Base-by-base conservation (phyloP, 2,113 vertebrate genomes). In the Callorhinus ursinus region DNA sequence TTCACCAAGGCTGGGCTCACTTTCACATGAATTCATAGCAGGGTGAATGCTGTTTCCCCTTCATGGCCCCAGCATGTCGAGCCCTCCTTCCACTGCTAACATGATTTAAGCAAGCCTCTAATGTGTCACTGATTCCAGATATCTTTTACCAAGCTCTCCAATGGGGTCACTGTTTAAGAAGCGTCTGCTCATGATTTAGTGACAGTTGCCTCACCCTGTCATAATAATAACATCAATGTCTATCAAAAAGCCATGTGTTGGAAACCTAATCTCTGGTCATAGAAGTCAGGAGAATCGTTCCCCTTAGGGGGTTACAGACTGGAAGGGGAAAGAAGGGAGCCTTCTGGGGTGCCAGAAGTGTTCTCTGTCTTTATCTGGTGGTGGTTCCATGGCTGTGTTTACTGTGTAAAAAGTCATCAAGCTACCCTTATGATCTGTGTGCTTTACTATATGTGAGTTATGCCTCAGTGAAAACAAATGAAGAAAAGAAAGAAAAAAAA, bases 391-490 rank as follows among this genome's bases (percentile, higher is more conserved):
- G 71, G 59, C 22, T 84, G 3, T 24, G 12, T 79, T 84, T 76
- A 67, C 6, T 53, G 1, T 69, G 15, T 46, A 63, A 88, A 94
- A 67, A 59, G 46, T 71, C 24, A 53, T 76, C 9, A 36, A 85
- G 1, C 21, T 83, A 26, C 8, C 4, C 51, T 55, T 72, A 91
- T 61, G 53, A 92, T 49, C 15, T 82, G 21, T n/a, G 8, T 5
- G 24, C 18, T 88, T 88, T 93, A 76, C 36, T 77, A 1, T 51
- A 24, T 51, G 7, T 83, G 63, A 95, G 4, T 91, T 72, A 80
- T 82, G 26, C 18, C 26, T 57, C 82, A 91, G 74, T 86, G 93
- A 80, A 97, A 77, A 28, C 42, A 90, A 91, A 90, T 18, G 59
- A 72, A 92, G 46, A 46, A 87, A 93, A 57, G 10, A 61, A 71